Evolutionary conservation across 2,113 vertebrate genomes (phyloP), one percentile per base, ranked within the genome.

Genomic region (Elanoides forficatus): DNA sequence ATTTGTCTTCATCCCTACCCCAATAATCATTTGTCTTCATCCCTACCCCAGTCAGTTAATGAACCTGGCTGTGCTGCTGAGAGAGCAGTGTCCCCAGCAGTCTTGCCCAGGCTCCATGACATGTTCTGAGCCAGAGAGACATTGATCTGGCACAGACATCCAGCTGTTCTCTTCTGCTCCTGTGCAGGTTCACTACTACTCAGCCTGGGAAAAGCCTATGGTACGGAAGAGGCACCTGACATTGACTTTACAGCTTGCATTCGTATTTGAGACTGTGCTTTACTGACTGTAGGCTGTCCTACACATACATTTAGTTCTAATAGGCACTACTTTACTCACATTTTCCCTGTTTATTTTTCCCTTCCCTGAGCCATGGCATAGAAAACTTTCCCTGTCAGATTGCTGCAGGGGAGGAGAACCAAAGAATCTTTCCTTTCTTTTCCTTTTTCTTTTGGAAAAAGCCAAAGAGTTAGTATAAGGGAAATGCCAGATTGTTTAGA

Each of bases 331-430:
- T 94, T 75, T 55, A 50, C 81, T 80, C 68, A 88, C 45, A 22
- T 73, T 86, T 84, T 76, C 59, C 85, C 76, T 93, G 62, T 82
- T 93, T 76, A 79, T 52, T 79, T 71, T 92, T 72, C 84, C 73
- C 91, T 91, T 95, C 73, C 86, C 91, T 93, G 94, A 95, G 94
- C 88, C 62, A 32, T 10, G 40, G 68, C 86, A 63, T 50, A 93
- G 63, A 87, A 67, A 53, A 36, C 42, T 74, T 90, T 82, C 81
- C 89, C 81, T 73, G 62, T 91, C 66, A 82, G 26, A 89, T 53
- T 80, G 65, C 60, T 42, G 76, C 34, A 72, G 48, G 32, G 55
- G 29, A 92, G 43, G 42, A 53, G 56, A 92, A 87, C 25, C 68
- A 62, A 81, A 55, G 59, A 58, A 29, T 53, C 52, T 32, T 53